A percentile compares a stretch with the other conserved stretches of the same genome.
phyloP scores from a whole-genome alignment of 2,113 vertebrate genomes.

The Leucoraja erinaceus region DNA sequence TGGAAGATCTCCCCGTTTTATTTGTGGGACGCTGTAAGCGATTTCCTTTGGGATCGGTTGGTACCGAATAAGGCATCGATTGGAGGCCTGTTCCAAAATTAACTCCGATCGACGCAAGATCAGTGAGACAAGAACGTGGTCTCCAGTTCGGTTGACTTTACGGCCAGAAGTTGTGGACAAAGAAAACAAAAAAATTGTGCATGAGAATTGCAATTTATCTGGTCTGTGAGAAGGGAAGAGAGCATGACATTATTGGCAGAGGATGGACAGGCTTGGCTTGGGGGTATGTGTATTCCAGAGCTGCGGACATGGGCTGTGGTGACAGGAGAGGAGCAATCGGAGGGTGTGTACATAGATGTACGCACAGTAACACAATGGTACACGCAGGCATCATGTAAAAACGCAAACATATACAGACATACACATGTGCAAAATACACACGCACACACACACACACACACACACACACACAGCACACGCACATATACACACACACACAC shows the following conservation, averaged over 20 bases:
- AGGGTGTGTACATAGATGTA: neutral
- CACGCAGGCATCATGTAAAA: no score
- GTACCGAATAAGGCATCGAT: neutral
- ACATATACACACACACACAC: no score
- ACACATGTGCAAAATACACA: no score
- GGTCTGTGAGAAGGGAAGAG: neutral
- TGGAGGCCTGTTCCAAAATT: neutral
- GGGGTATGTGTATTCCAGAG: neutral
- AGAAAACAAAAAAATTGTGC: neutral
- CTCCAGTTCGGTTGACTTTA: neutral
- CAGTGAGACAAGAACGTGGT: neutral
- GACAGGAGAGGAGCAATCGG: neutral
- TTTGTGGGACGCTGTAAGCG: neutral
- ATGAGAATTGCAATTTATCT: neutral
- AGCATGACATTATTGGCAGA: neutral
- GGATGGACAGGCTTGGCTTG: neutral
- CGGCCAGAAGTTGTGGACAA: neutral
- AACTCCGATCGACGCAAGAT: neutral
- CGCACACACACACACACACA: no score
- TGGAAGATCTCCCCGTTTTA: neutral
- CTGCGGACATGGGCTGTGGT: neutral
- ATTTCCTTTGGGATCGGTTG: constrained; percentile 19
- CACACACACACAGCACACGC: no score
- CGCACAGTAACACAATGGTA: no score
- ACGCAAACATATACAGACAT: no score